These are phyloP conservation scores for Aphodius granarius DNA, from an alignment of 2,888 invertebrate genomes.

Conservation along the genomic window DNA sequence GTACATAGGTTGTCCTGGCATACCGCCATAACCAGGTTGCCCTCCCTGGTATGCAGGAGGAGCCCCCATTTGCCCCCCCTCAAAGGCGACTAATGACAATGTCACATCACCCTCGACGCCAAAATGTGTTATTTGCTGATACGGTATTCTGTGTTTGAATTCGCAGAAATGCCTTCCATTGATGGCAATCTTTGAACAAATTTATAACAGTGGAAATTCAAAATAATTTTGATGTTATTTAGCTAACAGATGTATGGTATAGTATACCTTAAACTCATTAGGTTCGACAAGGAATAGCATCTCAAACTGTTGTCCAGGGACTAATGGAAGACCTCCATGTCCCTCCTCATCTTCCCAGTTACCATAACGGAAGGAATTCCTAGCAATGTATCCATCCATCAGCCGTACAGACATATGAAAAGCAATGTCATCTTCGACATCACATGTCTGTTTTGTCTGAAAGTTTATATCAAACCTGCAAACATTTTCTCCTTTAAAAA, in stretches of 20 bases:
- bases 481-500: neutral
- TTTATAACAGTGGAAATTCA: no score
- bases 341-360: conserved; percentile 64
- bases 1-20: conserved; percentile 14
- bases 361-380: conserved; percentile 59
- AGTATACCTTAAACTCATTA: conserved; percentile 34
- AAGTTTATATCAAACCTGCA: conserved; percentile 73
- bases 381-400: conserved; percentile 58
- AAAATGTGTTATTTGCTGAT: conserved; percentile 65
- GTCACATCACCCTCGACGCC: conserved; percentile 76
- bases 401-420: conserved; percentile 69
- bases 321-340: conserved; percentile 61
- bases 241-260: neutral
- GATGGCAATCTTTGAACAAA: conserved; percentile 67
- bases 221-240: neutral
- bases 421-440: conserved; percentile 75
- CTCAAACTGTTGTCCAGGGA: conserved; percentile 69
- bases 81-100: conserved; percentile 67
- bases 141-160: conserved; percentile 73
- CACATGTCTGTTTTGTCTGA: conserved; percentile 71
- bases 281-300: conserved; percentile 69
- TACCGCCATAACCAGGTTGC: conserved; percentile 16
- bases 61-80: conserved; percentile 54
- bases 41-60: conserved; percentile 32
- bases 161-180: conserved; percentile 79